A percentile compares a stretch with the other conserved stretches of the same genome.
phyloP scores from a whole-genome alignment of 2,888 invertebrate genomes.

The Tetanocera ferruginea region DNA sequence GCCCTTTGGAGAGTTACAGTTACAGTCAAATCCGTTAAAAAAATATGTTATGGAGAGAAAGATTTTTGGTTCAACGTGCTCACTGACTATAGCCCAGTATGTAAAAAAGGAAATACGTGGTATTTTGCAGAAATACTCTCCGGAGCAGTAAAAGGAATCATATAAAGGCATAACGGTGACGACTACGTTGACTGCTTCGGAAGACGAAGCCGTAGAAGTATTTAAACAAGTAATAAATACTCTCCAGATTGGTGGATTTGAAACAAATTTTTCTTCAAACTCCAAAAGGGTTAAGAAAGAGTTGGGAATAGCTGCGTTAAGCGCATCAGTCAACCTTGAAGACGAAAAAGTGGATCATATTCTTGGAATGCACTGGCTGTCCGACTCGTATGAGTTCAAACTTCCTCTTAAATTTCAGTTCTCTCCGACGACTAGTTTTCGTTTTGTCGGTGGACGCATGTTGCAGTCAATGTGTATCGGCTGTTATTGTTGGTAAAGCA shows the following conservation, averaged over 20 bases:
- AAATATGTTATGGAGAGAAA: neutral
- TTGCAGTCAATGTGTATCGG: too few relatives aligned
- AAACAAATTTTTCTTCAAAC: neutral
- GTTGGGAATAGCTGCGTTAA: neutral
- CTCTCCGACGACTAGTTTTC: too few relatives aligned
- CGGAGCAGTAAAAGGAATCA: neutral
- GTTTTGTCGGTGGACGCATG: too few relatives aligned
- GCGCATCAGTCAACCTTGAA: neutral
- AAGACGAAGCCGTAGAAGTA: slow-evolving; percentile 1
- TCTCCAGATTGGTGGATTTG: slow-evolving; percentile 22
- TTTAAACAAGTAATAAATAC: neutral
- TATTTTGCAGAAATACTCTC: too few relatives aligned
- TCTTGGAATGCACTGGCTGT: slow-evolving; percentile 35
- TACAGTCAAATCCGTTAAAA: neutral
- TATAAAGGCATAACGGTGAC: slow-evolving; percentile 6
- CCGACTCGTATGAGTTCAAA: slow-evolving; percentile 17
- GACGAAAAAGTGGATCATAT: neutral
- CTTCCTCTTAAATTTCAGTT: slow-evolving; percentile 43
- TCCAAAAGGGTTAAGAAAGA: neutral
- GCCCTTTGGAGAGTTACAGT: slow-evolving; percentile 3
- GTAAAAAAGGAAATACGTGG: neutral
- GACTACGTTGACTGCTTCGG: slow-evolving; percentile 31
- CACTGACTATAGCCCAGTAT: neutral
- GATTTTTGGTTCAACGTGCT: neutral
- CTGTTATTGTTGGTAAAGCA: slow-evolving; percentile 31